Evolutionary conservation across 2,888 invertebrate genomes (phyloP), one percentile per base, ranked within the genome.

Genomic region (Watsonalla cultraria): DNA sequence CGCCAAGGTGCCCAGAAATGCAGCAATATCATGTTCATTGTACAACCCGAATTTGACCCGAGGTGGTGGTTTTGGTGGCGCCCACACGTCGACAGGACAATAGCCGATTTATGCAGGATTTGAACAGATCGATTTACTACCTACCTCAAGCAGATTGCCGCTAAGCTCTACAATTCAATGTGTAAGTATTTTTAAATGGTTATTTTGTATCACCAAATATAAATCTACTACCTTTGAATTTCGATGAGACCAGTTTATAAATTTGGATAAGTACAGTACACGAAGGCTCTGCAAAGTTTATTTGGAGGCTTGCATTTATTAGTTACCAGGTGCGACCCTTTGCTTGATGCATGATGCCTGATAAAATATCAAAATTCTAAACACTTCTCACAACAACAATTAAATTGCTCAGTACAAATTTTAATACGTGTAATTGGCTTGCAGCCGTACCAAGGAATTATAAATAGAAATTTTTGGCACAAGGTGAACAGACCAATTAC

Each of bases 21-120:
- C 42, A 42, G 47, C 53, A 60, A 61, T 68, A 61, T 59, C 56
- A 56, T 50, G 60, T 60, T 63, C 58, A 65, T 62, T 65, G 62
- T 67, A 51, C 61, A 54, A 52, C 56, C 62, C 53, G 56, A 61
- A 58, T 62, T 65, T 63, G 65, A 68, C 69, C 62, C 58, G 69
- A 64, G 70, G 65, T 62, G 66, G 62, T 64, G 65, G 65, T 62
- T 58, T 61, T 60, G 63, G 66, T 45, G 68, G 76, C 74, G 72
- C 74, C 71, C 73, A 68, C 75, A 74, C 73, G 74, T 65, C 77
- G 82, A 82, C 84, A 84, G 80, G 62, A 86, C 85, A 84, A 84
- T 85, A 74, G 81, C 63, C 74, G 74, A 84, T 85, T 83, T 82
- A 84, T 81, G 74, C 65, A 70, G 68, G 68, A 70, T 70, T 63